These are phyloP conservation scores for Hesperophylax magnus DNA, from an alignment of 1,140 invertebrate species.

Conservation along the genomic window DNA sequence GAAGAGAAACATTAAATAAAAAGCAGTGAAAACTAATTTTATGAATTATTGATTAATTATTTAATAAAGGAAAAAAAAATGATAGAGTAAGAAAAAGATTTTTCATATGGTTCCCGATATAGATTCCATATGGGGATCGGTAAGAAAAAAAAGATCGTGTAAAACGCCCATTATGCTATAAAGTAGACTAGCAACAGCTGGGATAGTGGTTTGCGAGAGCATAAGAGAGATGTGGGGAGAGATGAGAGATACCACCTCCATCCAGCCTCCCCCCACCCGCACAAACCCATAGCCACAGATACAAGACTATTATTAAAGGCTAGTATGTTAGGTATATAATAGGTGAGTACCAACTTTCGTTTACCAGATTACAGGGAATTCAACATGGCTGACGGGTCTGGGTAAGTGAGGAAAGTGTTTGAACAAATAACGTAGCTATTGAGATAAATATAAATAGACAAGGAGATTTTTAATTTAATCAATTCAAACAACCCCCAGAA, in stretches of 20 bases:
- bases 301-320: background rate
- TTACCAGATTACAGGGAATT: slow-evolving; percentile 4
- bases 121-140: too few species aligned
- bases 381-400: slow-evolving; percentile 1
- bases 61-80: too few species aligned
- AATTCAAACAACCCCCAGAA: background rate
- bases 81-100: too few species aligned
- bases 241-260: background rate
- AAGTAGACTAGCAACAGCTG: background rate
- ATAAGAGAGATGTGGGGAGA: background rate
- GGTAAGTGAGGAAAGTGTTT: background rate
- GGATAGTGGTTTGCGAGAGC: background rate
- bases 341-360: slow-evolving; percentile 8
- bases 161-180: too few species aligned
- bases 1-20: too few species aligned
- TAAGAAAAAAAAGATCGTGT: too few species aligned
- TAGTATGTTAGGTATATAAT: too few species aligned
- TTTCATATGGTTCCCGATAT: too few species aligned
- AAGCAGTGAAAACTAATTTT: too few species aligned
- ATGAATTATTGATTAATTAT: too few species aligned
- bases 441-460: background rate
- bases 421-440: background rate
- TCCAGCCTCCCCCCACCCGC: background rate
- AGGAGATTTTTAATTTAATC: background rate
- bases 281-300: background rate